These are phyloP conservation scores for Lucilia cuprina DNA, from an alignment of 1,140 invertebrate genomes.

Conservation along the genomic window DNA sequence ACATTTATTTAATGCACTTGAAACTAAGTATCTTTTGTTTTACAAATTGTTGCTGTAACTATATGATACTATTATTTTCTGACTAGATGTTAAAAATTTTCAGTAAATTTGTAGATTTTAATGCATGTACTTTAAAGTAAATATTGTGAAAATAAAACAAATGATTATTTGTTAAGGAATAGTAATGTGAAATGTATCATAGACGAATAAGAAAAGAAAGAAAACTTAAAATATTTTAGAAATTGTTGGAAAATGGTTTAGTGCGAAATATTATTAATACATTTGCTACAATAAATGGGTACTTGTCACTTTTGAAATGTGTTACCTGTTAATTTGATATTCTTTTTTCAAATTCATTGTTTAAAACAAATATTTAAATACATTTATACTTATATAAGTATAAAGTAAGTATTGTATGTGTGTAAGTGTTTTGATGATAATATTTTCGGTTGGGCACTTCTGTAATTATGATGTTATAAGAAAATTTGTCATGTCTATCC, in stretches of 20 bases:
- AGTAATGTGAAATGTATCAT: background rate
- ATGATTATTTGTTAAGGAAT: background rate
- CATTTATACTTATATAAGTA: too few species aligned
- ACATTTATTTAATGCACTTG: background rate
- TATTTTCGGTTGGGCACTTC: background rate
- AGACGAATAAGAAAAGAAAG: background rate
- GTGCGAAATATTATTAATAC: too few species aligned
- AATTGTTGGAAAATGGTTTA: background rate
- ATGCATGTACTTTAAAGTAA: background rate
- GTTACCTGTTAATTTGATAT: background rate
- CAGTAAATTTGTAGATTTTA: background rate
- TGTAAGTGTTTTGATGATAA: background rate
- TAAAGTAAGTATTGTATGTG: too few species aligned
- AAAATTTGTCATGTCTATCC: background rate
- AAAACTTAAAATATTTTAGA: background rate
- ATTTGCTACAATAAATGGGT: too few species aligned
- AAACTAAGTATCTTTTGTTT: background rate
- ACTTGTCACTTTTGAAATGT: background rate
- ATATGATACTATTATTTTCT: background rate
- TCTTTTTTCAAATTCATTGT: background rate
- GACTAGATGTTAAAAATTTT: background rate
- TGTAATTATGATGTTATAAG: background rate
- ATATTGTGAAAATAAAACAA: background rate
- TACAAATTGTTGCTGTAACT: background rate
- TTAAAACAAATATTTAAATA: background rate